Evolutionary conservation across 2,113 vertebrate species (phyloP), one percentile per base, ranked within the genome.

Genomic region (Scopus umbretta): DNA sequence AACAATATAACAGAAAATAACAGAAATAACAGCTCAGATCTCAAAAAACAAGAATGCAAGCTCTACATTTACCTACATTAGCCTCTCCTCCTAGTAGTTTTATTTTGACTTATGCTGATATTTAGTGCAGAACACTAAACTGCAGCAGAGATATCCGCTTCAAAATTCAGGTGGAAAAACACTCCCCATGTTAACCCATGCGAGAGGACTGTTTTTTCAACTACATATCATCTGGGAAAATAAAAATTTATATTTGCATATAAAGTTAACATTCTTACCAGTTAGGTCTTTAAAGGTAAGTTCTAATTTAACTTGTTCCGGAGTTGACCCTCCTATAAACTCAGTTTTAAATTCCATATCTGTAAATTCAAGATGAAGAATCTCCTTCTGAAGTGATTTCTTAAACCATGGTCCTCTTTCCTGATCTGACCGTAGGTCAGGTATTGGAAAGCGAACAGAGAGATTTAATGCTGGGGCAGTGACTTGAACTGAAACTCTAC

Each of bases 351-450:
- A 96, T 97, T 99, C 99, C 67, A 98, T 62, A 92, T 99, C 99
- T 92, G 98, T 98, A 91, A 99, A 98, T 80, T 99, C 98, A 95
- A 99, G 97, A 67, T 98, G 97, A 73, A 99, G 98, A 42, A 99
- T 97, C 97, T 99, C 99, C 96, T 99, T 99, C 97, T 99, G 99
- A 92, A 99, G 98, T 0, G 99, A 99, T 96, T 99, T 99, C 96
- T 99, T 99, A 97, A 99, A 99, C 99, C 99, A 99, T 1, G 99
- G 99, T 72, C 99, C 99, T 92, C 99, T 97, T 95, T 99, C 99
- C 95, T 99, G 99, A 97, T 99, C 99, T 34, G 99, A 99, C 30
- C 99, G 98, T 58, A 99, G 98, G 96, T 99, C 99, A 34, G 99
- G 99, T 95, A 99, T 99, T 19, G 99, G 99, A 90, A 99, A 99